phyloP scores from a whole-genome alignment of 2,113 vertebrate species.

The Diphyllodes magnificus region DNA sequence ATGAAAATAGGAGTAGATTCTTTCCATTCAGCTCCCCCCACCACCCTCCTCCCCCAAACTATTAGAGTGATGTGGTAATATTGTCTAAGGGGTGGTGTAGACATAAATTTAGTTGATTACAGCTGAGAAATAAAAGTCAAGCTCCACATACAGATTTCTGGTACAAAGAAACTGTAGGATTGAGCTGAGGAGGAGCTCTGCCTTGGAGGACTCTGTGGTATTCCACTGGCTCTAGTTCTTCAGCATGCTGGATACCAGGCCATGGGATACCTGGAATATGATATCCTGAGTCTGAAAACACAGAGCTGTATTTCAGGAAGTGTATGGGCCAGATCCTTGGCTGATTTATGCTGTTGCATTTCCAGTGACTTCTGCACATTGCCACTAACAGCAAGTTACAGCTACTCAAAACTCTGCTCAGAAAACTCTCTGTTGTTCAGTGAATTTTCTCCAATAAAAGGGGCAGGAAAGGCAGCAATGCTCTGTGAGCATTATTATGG shows the following conservation, averaged over 20 bases:
- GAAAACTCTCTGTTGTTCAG: neutral
- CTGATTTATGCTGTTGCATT: neutral
- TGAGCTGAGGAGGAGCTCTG: neutral
- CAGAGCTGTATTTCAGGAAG: neutral
- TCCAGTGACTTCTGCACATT: neutral
- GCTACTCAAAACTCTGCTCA: neutral
- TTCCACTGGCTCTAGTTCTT: neutral
- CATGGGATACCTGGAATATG: neutral
- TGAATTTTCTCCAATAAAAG: neutral
- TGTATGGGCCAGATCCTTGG: neutral
- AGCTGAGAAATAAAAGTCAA: neutral
- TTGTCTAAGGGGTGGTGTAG: neutral
- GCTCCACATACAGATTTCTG: neutral
- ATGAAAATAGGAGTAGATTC: neutral
- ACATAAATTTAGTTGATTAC: neutral
- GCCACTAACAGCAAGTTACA: neutral
- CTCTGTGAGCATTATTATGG: neutral
- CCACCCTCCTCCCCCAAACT: no score
- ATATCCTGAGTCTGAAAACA: neutral
- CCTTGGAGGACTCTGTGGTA: neutral
- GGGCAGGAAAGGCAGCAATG: neutral
- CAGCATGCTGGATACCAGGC: neutral
- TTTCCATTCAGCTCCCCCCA: neutral
- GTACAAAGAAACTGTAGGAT: neutral
- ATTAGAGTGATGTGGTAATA: neutral